Evolutionary conservation across 2,797 vertebrate genomes (phyloP).

Genomic region (Platyrinchus mystaceus): DNA sequence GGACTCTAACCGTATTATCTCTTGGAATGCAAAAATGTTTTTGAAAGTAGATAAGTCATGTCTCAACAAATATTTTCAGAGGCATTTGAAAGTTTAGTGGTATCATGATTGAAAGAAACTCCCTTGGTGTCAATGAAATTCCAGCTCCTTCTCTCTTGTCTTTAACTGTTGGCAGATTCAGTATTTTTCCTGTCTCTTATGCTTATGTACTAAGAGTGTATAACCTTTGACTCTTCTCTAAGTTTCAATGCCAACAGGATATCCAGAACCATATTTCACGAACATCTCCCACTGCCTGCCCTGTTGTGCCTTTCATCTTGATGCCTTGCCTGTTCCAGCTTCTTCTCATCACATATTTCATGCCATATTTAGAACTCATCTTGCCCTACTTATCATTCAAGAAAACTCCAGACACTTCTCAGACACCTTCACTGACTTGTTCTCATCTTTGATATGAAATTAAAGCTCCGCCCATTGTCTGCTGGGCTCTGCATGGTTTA

Average conservation of each 20-base stretch:
- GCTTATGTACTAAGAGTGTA: background rate
- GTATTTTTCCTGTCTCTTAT: background rate
- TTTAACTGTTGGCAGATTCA: background rate
- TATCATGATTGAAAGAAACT: conserved; percentile 13
- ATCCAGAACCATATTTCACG: background rate
- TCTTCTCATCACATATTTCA: background rate
- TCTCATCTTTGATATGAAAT: background rate
- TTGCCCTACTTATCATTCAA: background rate
- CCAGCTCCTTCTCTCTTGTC: background rate
- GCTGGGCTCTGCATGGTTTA: background rate
- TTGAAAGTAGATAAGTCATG: conserved; percentile 23
- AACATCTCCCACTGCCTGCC: background rate
- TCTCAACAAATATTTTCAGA: conserved; percentile 47
- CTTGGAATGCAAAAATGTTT: conserved; percentile 42
- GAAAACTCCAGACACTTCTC: background rate
- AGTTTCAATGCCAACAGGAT: background rate
- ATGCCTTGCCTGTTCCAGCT: background rate
- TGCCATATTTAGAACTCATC: background rate
- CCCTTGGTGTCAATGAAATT: conserved; percentile 6
- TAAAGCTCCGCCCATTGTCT: background rate
- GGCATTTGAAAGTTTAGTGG: background rate
- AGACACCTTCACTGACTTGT: background rate
- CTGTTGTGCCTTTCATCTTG: background rate
- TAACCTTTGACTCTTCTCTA: background rate
- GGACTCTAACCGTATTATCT: background rate